Percentiles rank a stretch among this genome's conserved stretches.
Conservation (phyloP, 2,113 vertebrate genomes). For the Dasyprocta punctata region DNA sequence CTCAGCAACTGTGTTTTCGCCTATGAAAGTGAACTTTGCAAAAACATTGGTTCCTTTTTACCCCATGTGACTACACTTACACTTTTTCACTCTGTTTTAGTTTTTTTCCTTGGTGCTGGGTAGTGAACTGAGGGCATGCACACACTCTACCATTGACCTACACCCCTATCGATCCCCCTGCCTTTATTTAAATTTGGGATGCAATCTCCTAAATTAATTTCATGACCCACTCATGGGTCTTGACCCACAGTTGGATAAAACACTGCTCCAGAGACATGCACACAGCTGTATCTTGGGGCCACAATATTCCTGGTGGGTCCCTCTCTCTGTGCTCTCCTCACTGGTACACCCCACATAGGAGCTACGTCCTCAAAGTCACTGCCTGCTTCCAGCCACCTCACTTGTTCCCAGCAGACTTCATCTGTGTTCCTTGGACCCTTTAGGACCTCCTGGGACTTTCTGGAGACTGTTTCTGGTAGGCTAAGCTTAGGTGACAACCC, state of each 20-base stretch:
- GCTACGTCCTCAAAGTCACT: neutral
- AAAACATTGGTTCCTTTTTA: neutral
- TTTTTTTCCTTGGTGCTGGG: neutral
- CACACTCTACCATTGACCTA: neutral
- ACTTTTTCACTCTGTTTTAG: neutral
- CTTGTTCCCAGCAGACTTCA: neutral
- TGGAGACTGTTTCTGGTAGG: neutral
- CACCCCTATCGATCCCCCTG: neutral
- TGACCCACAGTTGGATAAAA: neutral
- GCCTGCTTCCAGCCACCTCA: neutral
- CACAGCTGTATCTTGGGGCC: neutral
- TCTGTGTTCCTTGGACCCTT: neutral
- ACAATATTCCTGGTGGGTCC: neutral
- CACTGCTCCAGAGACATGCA: no score
- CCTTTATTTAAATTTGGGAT: neutral
- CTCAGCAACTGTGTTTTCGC: neutral
- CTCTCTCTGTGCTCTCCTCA: neutral
- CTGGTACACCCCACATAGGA: neutral
- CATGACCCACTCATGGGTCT: neutral
- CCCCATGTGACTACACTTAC: neutral
- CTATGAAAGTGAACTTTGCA: neutral
- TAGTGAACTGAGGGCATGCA: neutral
- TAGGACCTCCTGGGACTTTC: neutral
- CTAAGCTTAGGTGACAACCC: neutral
- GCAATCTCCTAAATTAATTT: neutral